Conservation (phyloP, 2,888 invertebrate species). For the Nycteola revayana region DNA sequence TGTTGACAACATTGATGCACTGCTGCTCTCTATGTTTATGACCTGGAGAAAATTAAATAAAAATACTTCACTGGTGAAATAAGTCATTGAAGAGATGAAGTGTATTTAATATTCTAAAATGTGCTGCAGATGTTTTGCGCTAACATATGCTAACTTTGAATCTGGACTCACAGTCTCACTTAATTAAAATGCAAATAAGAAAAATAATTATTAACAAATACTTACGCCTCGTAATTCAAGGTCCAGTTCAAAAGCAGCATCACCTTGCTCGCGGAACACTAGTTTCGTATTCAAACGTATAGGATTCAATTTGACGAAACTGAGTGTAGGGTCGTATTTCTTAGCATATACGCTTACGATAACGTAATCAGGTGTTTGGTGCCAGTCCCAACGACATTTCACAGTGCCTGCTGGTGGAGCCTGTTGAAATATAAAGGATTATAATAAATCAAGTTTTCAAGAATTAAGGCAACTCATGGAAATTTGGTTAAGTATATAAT, state of each 20-base stretch:
- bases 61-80: background rate
- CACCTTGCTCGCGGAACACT: conserved; percentile 88
- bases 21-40: conserved; percentile 86
- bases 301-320: conserved; percentile 91
- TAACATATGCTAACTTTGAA: too few species aligned
- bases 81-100: too few species aligned
- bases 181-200: too few species aligned
- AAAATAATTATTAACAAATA: too few species aligned
- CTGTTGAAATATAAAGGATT: conserved; percentile 54
- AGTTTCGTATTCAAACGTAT: conserved; percentile 89
- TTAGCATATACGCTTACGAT: conserved; percentile 96
- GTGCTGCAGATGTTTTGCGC: too few species aligned
- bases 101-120: too few species aligned
- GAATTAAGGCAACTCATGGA: too few species aligned
- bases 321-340: conserved; percentile 90
- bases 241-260: conserved; percentile 87
- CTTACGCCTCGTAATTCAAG: conserved; percentile 91
- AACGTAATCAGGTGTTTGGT: conserved; percentile 93
- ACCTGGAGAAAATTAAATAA: conserved; percentile 84
- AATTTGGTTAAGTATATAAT: too few species aligned
- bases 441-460: too few species aligned
- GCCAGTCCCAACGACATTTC: conserved; percentile 96
- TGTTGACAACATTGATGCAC: conserved; percentile 90
- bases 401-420: conserved; percentile 77
- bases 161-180: too few species aligned